phyloP scores from a whole-genome alignment of 2,113 vertebrate genomes.

The Oenanthe melanoleuca region DNA sequence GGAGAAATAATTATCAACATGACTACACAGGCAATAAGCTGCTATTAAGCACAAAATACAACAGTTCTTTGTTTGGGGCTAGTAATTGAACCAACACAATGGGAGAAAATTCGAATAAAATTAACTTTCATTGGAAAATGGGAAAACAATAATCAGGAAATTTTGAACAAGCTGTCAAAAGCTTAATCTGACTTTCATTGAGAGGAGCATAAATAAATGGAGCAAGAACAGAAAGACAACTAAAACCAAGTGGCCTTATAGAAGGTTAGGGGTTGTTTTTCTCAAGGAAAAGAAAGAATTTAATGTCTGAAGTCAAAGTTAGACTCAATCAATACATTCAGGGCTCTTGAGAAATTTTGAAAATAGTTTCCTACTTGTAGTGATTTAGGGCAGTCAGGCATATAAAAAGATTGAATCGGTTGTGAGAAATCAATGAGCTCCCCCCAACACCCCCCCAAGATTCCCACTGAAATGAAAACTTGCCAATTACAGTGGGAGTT shows the following conservation, averaged over 20 bases:
- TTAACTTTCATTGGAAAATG: neutral
- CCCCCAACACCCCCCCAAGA: neutral
- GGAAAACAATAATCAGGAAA: neutral
- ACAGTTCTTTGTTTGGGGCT: neutral
- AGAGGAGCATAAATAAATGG: neutral
- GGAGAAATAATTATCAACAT: constrained; percentile 9
- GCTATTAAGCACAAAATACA: neutral
- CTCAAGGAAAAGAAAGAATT: constrained; percentile 32
- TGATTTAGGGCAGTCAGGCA: constrained; percentile 68
- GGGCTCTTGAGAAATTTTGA: constrained; percentile 68
- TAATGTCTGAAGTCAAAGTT: constrained; percentile 57
- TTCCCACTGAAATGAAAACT: constrained; percentile 60
- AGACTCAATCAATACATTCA: constrained; percentile 51
- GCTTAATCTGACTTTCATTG: neutral
- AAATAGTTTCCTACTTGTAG: constrained; percentile 67
- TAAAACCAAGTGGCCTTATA: neutral
- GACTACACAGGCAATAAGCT: neutral
- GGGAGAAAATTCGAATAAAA: neutral
- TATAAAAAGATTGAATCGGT: constrained; percentile 55
- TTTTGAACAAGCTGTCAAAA: neutral
- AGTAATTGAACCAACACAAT: neutral
- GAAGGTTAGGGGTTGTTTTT: constrained; percentile 2
- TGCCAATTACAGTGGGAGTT: constrained; percentile 37
- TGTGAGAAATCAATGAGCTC: constrained; percentile 55
- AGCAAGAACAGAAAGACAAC: neutral